Evolutionary conservation across 2,797 vertebrate species (phyloP).

Genomic region (Acomys russatus): DNA sequence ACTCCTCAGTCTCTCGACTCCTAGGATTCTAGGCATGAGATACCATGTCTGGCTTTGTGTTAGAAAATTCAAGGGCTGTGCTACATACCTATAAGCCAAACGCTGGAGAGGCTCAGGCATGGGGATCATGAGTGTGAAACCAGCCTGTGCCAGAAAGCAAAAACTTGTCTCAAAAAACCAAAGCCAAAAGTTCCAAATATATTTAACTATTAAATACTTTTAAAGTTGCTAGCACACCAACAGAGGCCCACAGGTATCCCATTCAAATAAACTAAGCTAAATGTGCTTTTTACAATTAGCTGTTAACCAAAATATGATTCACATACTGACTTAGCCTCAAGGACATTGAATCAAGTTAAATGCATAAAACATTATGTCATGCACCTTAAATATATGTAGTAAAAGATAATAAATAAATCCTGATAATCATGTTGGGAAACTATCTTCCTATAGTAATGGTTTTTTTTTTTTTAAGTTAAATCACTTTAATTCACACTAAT

Average conservation of each 20-base stretch:
- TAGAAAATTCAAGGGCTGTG: neutral
- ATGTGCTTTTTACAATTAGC: neutral
- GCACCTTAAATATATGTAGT: neutral
- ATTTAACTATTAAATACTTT: neutral
- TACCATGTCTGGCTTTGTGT: neutral
- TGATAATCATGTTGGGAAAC: neutral
- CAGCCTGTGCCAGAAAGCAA: neutral
- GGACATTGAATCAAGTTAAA: neutral
- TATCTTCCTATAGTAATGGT: neutral
- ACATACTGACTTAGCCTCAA: neutral
- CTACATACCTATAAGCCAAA: neutral
- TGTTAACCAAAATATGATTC: slow-evolving; percentile 14
- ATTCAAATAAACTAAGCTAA: slow-evolving; percentile 5
- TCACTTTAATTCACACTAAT: neutral
- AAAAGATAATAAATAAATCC: neutral
- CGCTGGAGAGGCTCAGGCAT: neutral
- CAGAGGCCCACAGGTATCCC: neutral
- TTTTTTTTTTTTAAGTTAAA: neutral
- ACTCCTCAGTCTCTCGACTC: neutral
- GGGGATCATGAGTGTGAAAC: neutral
- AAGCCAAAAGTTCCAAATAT: neutral
- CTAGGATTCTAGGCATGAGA: neutral
- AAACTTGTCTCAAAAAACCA: neutral
- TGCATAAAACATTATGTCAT: neutral
- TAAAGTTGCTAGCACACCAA: neutral